Base-by-base conservation (phyloP, 1,140 invertebrate species). In the Zaprionus lachaisei region DNA sequence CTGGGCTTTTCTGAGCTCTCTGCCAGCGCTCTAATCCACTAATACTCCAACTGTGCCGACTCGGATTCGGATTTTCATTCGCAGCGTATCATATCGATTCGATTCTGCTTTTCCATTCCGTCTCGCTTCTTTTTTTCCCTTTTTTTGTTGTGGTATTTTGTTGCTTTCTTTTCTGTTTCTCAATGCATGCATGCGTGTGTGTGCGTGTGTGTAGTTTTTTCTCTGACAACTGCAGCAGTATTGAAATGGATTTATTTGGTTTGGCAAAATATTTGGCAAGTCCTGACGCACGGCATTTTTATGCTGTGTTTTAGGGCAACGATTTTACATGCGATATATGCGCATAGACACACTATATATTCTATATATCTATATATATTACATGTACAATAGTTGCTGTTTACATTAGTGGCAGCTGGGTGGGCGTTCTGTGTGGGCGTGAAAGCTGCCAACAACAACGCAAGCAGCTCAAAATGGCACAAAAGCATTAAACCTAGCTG, bases 211-310 rank as follows among this genome's bases (percentile, higher is more conserved):
- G 47, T 14, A 51, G 17, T 51, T 51, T 47, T 44, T 34, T 44
- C 17, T 49, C 11, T 51, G 49, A 58, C 44, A 22, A 51, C 41
- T 64, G 75, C 58, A 75, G 55, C 51, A 72, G 78, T 71, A 84
- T 90, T 84, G 81, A 79, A 89, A 89, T 89, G 81, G 84, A 84
- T 89, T 89, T 89, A 84, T 89, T 90, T 89, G 81, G 78, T 74
- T 74, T 89, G 71, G 72, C 84, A 81, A 89, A 89, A 89, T 89
- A 90, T 89, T 90, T 90, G 79, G 69, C 77, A 89, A 84, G 80
- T 81, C 69, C 84, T 84, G 85, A 90, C 79, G 81, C 84, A 84
- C 68, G 72, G 75, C 72, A 71, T 72, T 73, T 76, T 71, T 72
- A 67, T 72, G 68, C 62, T 67, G 22, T 44, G 47, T 83, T 34